Evolutionary conservation across 2,888 invertebrate genomes (phyloP).

Genomic region (Neoscelio sp.): DNA sequence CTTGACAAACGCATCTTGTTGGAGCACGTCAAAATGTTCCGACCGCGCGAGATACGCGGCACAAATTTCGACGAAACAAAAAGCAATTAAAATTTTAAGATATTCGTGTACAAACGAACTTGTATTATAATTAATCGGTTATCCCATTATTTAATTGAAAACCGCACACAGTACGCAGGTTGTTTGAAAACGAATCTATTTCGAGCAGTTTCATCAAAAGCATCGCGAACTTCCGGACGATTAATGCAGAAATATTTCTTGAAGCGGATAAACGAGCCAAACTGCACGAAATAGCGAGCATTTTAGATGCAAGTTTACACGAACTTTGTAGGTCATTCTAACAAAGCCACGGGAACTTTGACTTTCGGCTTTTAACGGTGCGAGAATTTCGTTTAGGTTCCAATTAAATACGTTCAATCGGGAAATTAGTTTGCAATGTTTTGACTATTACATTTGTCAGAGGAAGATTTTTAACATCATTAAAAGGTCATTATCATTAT

Average conservation of each 20-base stretch:
- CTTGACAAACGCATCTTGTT: no score
- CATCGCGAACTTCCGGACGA: constrained; percentile 19
- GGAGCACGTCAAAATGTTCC: no score
- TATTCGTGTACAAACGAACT: no score
- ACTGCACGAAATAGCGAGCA: no score
- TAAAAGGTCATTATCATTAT: no score
- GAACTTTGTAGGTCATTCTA: constrained; percentile 16
- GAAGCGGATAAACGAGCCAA: constrained; percentile 11
- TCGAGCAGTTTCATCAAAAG: constrained; percentile 8
- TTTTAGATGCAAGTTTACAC: constrained; percentile 1
- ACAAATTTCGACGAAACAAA: no score
- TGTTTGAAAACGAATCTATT: constrained; percentile 4
- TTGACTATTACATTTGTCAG: no score
- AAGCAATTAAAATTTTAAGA: no score
- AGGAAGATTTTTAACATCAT: no score
- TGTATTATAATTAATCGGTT: constrained; percentile 18
- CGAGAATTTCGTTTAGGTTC: neutral
- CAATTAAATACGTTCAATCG: no score
- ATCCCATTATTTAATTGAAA: neutral
- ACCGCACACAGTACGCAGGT: neutral
- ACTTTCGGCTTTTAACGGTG: constrained; percentile 31
- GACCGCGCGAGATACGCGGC: constrained; percentile 6
- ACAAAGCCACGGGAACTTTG: constrained; percentile 34
- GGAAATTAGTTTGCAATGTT: no score
- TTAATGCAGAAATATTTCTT: constrained; percentile 12